Conservation (phyloP, 2,113 vertebrate species). For the Hyperopisus bebe region DNA sequence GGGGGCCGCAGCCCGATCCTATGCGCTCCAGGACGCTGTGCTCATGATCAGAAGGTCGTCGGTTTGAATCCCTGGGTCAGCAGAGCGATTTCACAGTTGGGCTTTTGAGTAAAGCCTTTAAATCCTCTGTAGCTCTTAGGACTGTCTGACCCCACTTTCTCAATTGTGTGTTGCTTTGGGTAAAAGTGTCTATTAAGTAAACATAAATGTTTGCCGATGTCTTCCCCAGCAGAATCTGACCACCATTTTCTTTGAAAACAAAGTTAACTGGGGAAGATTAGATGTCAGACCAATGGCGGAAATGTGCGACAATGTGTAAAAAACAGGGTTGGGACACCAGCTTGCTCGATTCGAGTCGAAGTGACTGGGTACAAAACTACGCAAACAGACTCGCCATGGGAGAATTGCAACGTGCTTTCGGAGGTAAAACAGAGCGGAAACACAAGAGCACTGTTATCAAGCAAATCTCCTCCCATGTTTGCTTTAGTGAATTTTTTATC, state of each 20-base stretch:
- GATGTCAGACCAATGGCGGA: neutral
- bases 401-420: conserved; percentile 30
- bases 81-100: neutral
- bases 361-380: neutral
- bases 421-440: conserved; percentile 69
- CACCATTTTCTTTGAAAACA: neutral
- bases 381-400: conserved; percentile 28
- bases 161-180: neutral
- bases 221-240: neutral
- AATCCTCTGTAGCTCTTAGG: neutral
- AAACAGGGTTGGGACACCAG: neutral
- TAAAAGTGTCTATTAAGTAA: neutral
- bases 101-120: neutral
- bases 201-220: neutral
- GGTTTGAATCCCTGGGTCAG: neutral
- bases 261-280: neutral
- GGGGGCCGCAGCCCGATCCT: neutral
- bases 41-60: neutral
- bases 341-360: conserved; percentile 1
- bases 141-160: neutral
- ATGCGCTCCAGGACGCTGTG: neutral
- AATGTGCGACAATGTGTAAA: neutral
- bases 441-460: conserved; percentile 63
- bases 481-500: conserved; percentile 58
- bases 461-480: conserved; percentile 60